These are phyloP conservation scores for Setipinna tenuifilis DNA, from an alignment of 2,797 vertebrate species.

Conservation along the genomic window DNA sequence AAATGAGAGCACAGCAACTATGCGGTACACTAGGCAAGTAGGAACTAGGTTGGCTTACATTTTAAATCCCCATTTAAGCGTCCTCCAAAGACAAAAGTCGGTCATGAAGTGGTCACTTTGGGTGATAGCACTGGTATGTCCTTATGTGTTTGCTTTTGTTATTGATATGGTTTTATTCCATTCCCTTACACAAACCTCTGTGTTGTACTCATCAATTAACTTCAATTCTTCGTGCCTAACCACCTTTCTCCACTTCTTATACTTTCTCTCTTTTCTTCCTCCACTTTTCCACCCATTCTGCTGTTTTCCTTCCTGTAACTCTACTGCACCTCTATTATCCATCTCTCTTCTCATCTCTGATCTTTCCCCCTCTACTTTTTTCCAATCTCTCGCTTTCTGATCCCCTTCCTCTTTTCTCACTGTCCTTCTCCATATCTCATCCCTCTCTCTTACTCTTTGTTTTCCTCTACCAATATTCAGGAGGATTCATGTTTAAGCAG, in stretches of 20 bases:
- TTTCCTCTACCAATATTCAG: conserved; percentile 55
- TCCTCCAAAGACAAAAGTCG: not conserved
- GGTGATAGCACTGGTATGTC: not conserved
- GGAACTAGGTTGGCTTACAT: not conserved
- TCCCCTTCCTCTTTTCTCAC: too few relatives aligned
- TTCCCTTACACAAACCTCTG: not conserved
- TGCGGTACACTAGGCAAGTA: too few relatives aligned
- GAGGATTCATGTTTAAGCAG: conserved; percentile 85
- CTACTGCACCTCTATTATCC: not conserved
- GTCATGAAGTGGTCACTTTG: not conserved
- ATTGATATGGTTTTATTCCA: not conserved
- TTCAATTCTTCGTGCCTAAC: too few relatives aligned
- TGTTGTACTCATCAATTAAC: not conserved
- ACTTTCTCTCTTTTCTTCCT: not conserved
- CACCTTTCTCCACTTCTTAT: not conserved
- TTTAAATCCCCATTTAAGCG: not conserved
- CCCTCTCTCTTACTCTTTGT: conserved; percentile 48
- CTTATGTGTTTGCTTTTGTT: not conserved
- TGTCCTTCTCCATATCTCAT: not conserved
- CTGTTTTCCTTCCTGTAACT: too few relatives aligned
- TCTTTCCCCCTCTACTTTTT: too few relatives aligned
- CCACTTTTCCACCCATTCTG: not conserved
- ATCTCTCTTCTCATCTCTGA: not conserved
- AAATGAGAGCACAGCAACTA: not conserved
- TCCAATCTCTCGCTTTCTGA: too few relatives aligned